Base-by-base conservation (phyloP, 2,888 invertebrate genomes). In the Agriopis leucophaearia region DNA sequence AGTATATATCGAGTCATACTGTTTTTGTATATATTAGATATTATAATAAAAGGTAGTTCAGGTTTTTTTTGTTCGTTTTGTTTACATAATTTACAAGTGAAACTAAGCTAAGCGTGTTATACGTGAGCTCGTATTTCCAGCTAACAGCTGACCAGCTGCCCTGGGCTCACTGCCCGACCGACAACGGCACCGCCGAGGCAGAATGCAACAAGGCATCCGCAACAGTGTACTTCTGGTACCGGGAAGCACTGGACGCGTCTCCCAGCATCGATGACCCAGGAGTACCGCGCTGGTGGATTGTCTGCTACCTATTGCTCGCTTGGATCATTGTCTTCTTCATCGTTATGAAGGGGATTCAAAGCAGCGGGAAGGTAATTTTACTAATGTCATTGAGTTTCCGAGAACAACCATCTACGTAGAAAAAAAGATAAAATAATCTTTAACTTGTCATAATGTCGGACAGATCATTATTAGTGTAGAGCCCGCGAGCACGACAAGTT, bases 261-360 rank as follows among this genome's bases (percentile, higher is more conserved):
- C 96, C 97, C 13, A 96, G 96, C 67, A 98, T 99, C 82, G 97
- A 97, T 35, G 96, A 97, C 51, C 96, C 97, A 0, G 97, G 97
- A 40, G 96, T 96, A 35, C 96, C 99, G 8, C 96, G 97, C 78
- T 98, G 98, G 98, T 98, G 98, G 97, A 98, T 99, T 86, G 97
- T 97, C 0, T 88, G 98, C 42, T 98, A 98, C 83, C 95, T 99
- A 56, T 87, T 98, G 68, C 94, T 98, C 40, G 97, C 98, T 27
- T 99, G 99, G 99, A 88, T 96, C 57, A 95, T 98, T 74, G 98
- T 99, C 40, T 99, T 98, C 94, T 97, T 98, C 84, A 98, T 99
- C 83, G 98, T 99, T 54, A 98, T 98, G 97, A 98, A 98, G 89
- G 99, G 99, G 56, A 99, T 99, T 74, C 98, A 99, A 92, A 98